A percentile compares a stretch with the other conserved stretches of the same genome.
Evolutionary conservation across 1,140 invertebrate genomes (phyloP).

Genomic region (Panagrolaimus sp.): DNA sequence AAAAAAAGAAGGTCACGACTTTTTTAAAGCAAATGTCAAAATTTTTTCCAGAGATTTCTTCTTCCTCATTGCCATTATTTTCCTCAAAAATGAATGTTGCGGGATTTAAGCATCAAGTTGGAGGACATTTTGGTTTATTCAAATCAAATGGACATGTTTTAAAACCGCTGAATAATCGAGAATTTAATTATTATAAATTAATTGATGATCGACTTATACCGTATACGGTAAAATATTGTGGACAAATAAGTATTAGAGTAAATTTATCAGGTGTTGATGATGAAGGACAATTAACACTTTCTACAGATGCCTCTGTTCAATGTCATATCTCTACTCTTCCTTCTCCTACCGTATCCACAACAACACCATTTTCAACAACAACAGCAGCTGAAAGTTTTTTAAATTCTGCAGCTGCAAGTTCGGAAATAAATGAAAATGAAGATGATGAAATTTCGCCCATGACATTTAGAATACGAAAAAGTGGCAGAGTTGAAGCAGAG

Average conservation of each 20-base stretch:
- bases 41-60: background rate
- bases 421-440: background rate
- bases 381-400: too few species aligned
- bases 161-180: conserved; percentile 55
- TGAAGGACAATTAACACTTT: conserved; percentile 22
- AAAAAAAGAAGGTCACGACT: too few species aligned
- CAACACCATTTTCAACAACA: too few species aligned
- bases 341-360: conserved; percentile 18
- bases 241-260: conserved; percentile 37
- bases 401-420: too few species aligned
- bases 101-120: conserved; percentile 55
- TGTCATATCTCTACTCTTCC: conserved; percentile 10
- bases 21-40: too few species aligned
- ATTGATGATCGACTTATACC: conserved; percentile 36
- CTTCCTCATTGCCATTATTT: background rate
- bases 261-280: conserved; percentile 33
- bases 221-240: conserved; percentile 55
- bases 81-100: conserved; percentile 39
- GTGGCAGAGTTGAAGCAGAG: conserved; percentile 41
- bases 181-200: conserved; percentile 51
- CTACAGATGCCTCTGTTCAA: conserved; percentile 18
- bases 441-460: conserved; percentile 27
- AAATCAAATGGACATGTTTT: conserved; percentile 53
- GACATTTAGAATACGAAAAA: conserved; percentile 38
- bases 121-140: conserved; percentile 57